Conservation (phyloP, 92 coral and sea anemone species). For the Zoanthus sociatus region DNA sequence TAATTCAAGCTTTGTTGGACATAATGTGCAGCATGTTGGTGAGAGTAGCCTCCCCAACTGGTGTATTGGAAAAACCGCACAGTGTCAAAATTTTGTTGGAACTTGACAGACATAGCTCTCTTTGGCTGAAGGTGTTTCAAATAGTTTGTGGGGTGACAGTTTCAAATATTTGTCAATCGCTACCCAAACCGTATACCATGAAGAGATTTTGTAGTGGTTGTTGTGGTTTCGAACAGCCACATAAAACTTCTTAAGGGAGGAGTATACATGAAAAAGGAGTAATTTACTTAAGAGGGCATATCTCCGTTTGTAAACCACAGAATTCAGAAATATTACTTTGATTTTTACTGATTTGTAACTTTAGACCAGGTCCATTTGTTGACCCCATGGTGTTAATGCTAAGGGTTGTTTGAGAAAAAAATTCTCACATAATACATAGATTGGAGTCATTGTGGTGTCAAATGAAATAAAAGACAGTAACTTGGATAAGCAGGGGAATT, state of each 20-base stretch:
- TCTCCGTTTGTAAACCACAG: neutral
- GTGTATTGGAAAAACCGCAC: slow-evolving; percentile 38
- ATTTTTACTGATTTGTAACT: slow-evolving; percentile 16
- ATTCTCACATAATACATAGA: slow-evolving; percentile 26
- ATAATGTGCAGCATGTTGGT: slow-evolving; percentile 11
- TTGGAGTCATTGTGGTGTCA: slow-evolving; percentile 37
- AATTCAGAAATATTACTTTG: slow-evolving; percentile 18
- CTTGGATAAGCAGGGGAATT: slow-evolving; percentile 56
- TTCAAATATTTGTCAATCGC: neutral
- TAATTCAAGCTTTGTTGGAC: neutral
- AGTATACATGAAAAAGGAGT: too few relatives aligned
- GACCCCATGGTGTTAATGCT: slow-evolving; percentile 53
- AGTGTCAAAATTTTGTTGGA: slow-evolving; percentile 16
- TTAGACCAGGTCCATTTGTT: slow-evolving; percentile 35
- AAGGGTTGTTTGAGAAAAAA: slow-evolving; percentile 55
- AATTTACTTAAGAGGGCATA: too few relatives aligned
- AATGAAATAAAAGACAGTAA: slow-evolving; percentile 29
- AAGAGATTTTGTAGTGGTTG: too few relatives aligned
- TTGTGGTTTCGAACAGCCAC: too few relatives aligned
- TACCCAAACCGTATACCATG: too few relatives aligned
- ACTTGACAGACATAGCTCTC: slow-evolving; percentile 38
- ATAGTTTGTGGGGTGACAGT: neutral
- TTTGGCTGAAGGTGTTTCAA: slow-evolving; percentile 25
- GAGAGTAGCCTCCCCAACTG: slow-evolving; percentile 30
- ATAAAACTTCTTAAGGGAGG: too few relatives aligned